Conservation (phyloP, 2,888 invertebrate species). For the Coleophora flavipennella region DNA sequence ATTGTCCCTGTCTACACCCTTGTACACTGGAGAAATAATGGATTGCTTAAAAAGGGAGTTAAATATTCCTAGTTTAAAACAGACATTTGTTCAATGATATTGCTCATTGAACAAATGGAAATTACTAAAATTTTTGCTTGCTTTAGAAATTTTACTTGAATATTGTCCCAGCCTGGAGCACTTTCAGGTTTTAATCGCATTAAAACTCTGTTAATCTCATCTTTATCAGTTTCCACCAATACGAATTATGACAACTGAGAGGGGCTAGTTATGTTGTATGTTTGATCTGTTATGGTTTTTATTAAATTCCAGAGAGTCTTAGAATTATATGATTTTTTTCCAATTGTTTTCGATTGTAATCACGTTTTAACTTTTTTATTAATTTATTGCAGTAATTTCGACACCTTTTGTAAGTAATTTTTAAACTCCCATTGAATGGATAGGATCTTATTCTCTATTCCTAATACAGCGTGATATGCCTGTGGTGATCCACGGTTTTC, state of each 20-base stretch:
- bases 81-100: background rate
- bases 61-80: background rate
- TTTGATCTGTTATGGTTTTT: background rate
- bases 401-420: background rate
- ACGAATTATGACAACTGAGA: background rate
- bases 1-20: constrained; percentile 1
- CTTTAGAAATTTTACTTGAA: background rate
- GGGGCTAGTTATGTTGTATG: too few relatives aligned
- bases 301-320: background rate
- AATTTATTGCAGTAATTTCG: background rate
- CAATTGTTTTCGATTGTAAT: background rate
- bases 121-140: background rate
- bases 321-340: background rate
- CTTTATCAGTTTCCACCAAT: background rate
- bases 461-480: background rate
- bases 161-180: background rate
- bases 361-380: background rate
- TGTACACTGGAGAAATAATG: background rate
- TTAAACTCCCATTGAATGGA: background rate
- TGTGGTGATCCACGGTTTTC: background rate
- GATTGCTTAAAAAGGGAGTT: background rate
- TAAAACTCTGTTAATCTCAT: background rate
- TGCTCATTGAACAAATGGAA: background rate
- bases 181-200: background rate
- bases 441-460: background rate